Percentiles rank a stretch among this genome's conserved stretches.
Conservation (phyloP, 2,888 invertebrate genomes). For the Cyaniris semiargus region DNA sequence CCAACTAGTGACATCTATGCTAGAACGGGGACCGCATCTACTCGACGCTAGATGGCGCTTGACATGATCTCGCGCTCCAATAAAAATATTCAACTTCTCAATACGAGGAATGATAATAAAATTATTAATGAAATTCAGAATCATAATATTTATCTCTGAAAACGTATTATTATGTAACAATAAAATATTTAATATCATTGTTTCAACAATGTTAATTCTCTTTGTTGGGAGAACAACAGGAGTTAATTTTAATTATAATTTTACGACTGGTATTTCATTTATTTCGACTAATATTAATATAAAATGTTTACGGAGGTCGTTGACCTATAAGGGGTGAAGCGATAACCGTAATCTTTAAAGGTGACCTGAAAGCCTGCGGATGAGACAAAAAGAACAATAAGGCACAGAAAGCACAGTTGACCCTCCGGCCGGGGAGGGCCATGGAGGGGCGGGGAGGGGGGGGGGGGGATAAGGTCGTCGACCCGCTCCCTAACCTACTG, state of each 20-base stretch:
- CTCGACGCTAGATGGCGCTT: conserved; percentile 73
- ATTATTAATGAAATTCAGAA: not conserved
- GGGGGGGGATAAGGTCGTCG: conserved; percentile 61
- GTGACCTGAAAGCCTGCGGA: conserved; percentile 7
- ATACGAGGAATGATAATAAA: not conserved
- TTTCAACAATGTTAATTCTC: not conserved
- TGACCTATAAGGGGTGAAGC: not conserved
- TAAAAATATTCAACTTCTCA: not conserved
- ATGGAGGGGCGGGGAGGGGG: no score
- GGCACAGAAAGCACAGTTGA: conserved; percentile 22
- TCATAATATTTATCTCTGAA: not conserved
- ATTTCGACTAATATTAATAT: not conserved
- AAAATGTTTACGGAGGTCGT: not conserved
- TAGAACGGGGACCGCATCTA: conserved; percentile 48
- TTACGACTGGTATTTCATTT: not conserved
- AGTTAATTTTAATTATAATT: not conserved
- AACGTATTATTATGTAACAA: not conserved
- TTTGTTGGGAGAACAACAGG: not conserved
- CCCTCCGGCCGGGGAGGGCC: conserved; percentile 49
- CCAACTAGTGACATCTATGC: conserved; percentile 42
- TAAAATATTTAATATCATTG: not conserved
- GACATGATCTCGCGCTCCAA: not conserved
- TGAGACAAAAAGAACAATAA: conserved; percentile 24
- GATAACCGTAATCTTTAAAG: conserved; percentile 26
- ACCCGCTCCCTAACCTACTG: conserved; percentile 76